Percentiles rank a stretch among this genome's conserved stretches.
Conservation (phyloP, 2,797 vertebrate genomes). For the Peromyscus nudipes region DNA sequence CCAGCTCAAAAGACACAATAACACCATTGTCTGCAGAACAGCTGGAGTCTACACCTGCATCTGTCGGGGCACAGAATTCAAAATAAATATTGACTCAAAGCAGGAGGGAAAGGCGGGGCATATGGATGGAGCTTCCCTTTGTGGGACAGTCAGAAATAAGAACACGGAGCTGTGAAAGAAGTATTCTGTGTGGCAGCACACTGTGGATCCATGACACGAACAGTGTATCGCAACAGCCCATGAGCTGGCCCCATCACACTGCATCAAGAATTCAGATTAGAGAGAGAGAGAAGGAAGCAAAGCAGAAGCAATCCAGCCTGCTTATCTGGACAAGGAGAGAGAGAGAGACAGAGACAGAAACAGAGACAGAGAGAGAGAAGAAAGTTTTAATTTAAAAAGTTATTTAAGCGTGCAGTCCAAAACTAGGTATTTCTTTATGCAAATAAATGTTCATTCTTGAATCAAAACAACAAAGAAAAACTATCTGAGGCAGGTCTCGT, state of each 20-base stretch:
- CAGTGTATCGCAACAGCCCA: no score
- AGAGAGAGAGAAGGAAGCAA: not conserved
- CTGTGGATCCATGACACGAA: not conserved
- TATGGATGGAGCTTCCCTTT: not conserved
- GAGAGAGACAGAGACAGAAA: no score
- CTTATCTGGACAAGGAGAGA: not conserved
- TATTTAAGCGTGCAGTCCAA: not conserved
- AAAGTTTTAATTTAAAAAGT: not conserved
- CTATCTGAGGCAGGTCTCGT: not conserved
- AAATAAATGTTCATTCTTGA: not conserved
- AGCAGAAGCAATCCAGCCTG: not conserved
- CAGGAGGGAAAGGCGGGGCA: not conserved
- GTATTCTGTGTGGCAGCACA: not conserved
- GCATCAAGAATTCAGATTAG: not conserved
- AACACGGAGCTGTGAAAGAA: not conserved
- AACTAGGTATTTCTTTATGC: not conserved
- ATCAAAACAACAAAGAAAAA: not conserved
- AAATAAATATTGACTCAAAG: conserved; percentile 30
- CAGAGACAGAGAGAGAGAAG: not conserved
- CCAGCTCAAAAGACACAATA: not conserved
- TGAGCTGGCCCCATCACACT: not conserved
- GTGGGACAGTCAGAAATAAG: not conserved
- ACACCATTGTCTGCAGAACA: not conserved
- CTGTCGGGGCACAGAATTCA: not conserved
- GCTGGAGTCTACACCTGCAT: not conserved